Evolutionary conservation across 2,888 invertebrate species (phyloP).

Genomic region (Parnassius apollo): DNA sequence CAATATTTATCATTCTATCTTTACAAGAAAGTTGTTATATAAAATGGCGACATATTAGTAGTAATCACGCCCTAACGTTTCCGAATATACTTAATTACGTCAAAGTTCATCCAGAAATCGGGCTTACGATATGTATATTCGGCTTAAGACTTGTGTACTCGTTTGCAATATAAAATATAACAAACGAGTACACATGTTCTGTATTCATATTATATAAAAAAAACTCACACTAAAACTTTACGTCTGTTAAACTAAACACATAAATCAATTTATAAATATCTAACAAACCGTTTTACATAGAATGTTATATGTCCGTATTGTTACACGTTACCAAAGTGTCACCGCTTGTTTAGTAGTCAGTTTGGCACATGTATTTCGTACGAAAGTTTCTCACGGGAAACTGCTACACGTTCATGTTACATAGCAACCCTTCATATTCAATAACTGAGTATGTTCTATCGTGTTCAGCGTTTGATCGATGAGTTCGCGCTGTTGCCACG

Average conservation of each 20-base stretch:
- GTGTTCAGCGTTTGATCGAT: constrained; percentile 63
- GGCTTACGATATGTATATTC: too few species aligned
- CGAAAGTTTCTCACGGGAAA: constrained; percentile 43
- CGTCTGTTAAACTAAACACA: too few species aligned
- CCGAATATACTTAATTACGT: too few species aligned
- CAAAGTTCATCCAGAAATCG: too few species aligned
- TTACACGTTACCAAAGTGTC: constrained; percentile 23
- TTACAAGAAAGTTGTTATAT: too few species aligned
- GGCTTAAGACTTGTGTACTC: too few species aligned
- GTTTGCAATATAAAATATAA: too few species aligned
- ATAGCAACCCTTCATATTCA: constrained; percentile 33
- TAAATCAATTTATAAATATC: not conserved
- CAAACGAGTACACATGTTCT: too few species aligned
- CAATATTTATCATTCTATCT: not conserved
- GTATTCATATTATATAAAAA: too few species aligned
- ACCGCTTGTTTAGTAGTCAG: constrained; percentile 37
- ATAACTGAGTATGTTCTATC: constrained; percentile 32
- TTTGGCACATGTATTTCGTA: constrained; percentile 44
- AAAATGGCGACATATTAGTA: too few species aligned
- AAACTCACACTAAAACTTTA: too few species aligned
- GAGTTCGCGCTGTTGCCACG: constrained; percentile 56
- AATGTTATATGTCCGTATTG: constrained; percentile 2
- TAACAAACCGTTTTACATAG: not conserved
- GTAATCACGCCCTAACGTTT: too few species aligned
- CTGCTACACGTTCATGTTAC: constrained; percentile 33